A percentile compares a stretch with the other conserved stretches of the same genome.
These are phyloP conservation scores for Okapia johnstoni DNA, from an alignment of 2,113 vertebrate genomes.

Conservation along the genomic window DNA sequence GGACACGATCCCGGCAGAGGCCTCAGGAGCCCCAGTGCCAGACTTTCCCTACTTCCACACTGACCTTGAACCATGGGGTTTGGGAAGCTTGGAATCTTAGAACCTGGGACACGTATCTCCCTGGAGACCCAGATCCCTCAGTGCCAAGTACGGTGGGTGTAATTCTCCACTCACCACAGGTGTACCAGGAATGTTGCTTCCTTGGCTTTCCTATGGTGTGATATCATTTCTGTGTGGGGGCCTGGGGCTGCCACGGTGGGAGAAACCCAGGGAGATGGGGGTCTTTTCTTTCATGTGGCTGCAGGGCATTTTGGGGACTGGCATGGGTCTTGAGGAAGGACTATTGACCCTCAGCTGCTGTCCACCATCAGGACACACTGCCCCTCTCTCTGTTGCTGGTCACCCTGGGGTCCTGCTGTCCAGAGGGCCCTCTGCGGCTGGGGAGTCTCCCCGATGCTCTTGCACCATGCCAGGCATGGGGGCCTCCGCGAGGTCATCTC, in stretches of 20 bases:
- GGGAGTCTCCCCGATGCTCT: rapidly evolving
- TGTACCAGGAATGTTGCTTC: background rate
- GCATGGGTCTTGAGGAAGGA: background rate
- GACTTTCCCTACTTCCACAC: background rate
- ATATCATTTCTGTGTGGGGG: background rate
- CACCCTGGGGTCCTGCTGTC: background rate
- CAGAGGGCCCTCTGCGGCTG: background rate
- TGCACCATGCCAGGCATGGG: rapidly evolving
- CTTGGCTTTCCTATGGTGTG: background rate
- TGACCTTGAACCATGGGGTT: background rate
- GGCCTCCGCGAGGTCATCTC: background rate
- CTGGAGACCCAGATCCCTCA: background rate
- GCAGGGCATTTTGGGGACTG: background rate
- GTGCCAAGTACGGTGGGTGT: background rate
- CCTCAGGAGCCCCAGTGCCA: background rate
- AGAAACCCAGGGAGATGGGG: background rate
- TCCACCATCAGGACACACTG: background rate
- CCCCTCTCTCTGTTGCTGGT: background rate
- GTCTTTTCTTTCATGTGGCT: background rate
- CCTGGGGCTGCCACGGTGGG: background rate
- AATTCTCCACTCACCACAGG: background rate
- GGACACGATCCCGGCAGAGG: background rate
- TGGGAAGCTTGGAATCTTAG: background rate
- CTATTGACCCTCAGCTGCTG: background rate
- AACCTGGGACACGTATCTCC: background rate